Base-by-base conservation (phyloP, 2,797 vertebrate genomes). In the Mycteria americana region DNA sequence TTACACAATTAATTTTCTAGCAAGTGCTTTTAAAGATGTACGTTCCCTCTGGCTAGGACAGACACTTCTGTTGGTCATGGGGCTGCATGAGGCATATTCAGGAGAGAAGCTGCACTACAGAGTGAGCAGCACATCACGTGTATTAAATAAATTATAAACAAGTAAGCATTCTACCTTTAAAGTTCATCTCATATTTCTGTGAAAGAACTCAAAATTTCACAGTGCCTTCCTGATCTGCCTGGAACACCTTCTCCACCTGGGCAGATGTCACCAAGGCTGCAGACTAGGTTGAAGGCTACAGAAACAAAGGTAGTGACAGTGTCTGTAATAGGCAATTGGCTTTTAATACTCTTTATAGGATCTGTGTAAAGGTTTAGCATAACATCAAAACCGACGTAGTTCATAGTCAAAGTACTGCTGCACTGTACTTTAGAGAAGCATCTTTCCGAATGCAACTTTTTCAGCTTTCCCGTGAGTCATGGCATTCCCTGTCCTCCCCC, bases 171-270 rank as follows among this genome's bases (percentile, higher is more conserved):
- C 65, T 88, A 75, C 95, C 95, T 95, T 96, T 98, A 45, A 98
- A 98, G 70, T 90, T 62, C 65, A 98, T 96, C 6, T 97, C 51
- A 30, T 98, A 98, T n/a, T 97, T 37, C 5, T 98, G 97, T 17
- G 73, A 72, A 19, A 28, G 37, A 62, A 39, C 17, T 28, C 4
- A 4, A 39, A 63, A 98, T 10, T 90, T 31, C 57, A 98, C 69
- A 50, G 96, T 84, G 11, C 70, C 63, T 13, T 97, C 92, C 48
- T 60, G 82, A 86, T 98, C 96, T 46, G 95, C 95, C 53, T 97
- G 97, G 89, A 97, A 98, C 7, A 89, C 24, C 3, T 97, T 98
- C 95, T 99, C 98, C 89, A 98, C 93, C 56, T 95, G 96, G 62
- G 96, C 68, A 43, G 98, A 98, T 18, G 91, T 96, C 84, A 98